These are phyloP conservation scores for Drosophila bunnanda DNA, from an alignment of 2,888 invertebrate genomes.

Conservation along the genomic window DNA sequence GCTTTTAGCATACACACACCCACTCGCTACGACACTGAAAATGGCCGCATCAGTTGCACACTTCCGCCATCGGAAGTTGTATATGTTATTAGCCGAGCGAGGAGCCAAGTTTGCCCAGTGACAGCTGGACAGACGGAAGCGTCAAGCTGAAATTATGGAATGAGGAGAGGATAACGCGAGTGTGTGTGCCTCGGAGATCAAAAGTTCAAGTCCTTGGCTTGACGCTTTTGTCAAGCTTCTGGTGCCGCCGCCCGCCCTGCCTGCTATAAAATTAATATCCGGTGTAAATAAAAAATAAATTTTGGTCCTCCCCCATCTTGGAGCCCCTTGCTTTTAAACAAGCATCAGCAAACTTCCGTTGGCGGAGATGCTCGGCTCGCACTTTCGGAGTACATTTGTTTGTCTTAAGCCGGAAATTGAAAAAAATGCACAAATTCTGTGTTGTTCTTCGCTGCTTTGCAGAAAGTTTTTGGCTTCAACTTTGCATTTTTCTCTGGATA, in stretches of 20 bases:
- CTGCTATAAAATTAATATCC: constrained; percentile 82
- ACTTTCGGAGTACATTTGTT: constrained; percentile 69
- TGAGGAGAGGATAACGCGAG: constrained; percentile 36
- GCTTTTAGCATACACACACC: constrained; percentile 60
- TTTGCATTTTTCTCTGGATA: constrained; percentile 28
- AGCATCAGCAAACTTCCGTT: constrained; percentile 72
- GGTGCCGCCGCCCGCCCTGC: constrained; percentile 37
- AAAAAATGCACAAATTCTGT: constrained; percentile 61
- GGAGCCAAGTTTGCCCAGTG: constrained; percentile 56
- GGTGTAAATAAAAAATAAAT: constrained; percentile 75
- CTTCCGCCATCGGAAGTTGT: constrained; percentile 73
- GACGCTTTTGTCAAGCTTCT: constrained; percentile 62
- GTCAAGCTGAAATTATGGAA: constrained; percentile 70
- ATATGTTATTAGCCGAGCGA: constrained; percentile 73
- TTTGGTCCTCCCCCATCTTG: constrained; percentile 36
- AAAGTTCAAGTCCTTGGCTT: constrained; percentile 51
- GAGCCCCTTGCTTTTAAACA: constrained; percentile 51
- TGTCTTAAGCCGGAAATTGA: constrained; percentile 81
- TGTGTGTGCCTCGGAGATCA: constrained; percentile 55
- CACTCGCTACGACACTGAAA: constrained; percentile 40
- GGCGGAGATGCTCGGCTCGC: constrained; percentile 43
- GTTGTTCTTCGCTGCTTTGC: constrained; percentile 52
- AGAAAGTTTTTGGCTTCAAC: constrained; percentile 59
- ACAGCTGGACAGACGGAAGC: constrained; percentile 68
- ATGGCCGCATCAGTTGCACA: constrained; percentile 71